Percentiles rank a stretch among this genome's conserved stretches.
Conservation (phyloP, 2,113 vertebrate genomes). For the Anser brachyrhynchus region DNA sequence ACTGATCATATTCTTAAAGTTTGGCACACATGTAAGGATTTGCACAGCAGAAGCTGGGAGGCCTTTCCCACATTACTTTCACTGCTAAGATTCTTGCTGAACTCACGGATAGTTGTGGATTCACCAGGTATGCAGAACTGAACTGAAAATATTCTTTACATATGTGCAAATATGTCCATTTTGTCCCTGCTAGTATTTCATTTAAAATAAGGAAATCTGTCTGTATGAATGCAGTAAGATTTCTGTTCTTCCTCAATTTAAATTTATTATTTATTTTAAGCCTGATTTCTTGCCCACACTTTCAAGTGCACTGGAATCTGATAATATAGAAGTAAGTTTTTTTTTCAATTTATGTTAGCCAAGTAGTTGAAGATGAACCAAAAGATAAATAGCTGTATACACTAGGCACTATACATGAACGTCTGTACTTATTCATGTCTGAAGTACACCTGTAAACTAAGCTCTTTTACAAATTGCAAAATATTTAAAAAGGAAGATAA, state of each 20-base stretch:
- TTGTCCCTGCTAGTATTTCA: background rate
- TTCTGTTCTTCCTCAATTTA: background rate
- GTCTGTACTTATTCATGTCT: background rate
- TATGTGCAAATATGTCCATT: background rate
- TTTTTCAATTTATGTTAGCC: conserved; percentile 14
- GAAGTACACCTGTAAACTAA: conserved; percentile 10
- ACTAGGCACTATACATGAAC: background rate
- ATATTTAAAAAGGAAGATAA: background rate
- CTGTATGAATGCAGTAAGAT: background rate
- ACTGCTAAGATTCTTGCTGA: background rate
- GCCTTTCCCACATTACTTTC: background rate
- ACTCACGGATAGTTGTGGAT: background rate
- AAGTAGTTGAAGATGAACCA: conserved; percentile 17
- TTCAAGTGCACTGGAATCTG: conserved; percentile 44
- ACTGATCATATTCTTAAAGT: background rate
- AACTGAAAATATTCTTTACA: conserved; percentile 16
- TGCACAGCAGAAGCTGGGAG: background rate
- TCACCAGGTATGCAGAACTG: background rate
- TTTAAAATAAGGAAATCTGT: conserved; percentile 21
- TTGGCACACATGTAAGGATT: background rate
- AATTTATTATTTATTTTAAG: conserved; percentile 39
- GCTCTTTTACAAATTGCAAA: background rate
- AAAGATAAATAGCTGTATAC: conserved; percentile 22
- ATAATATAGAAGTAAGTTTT: background rate
- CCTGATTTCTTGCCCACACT: conserved; percentile 29